A percentile compares a stretch with the other conserved stretches of the same genome.
These are phyloP conservation scores for Muntiacus muntjak DNA, from an alignment of 2,113 vertebrate genomes.

Conservation along the genomic window DNA sequence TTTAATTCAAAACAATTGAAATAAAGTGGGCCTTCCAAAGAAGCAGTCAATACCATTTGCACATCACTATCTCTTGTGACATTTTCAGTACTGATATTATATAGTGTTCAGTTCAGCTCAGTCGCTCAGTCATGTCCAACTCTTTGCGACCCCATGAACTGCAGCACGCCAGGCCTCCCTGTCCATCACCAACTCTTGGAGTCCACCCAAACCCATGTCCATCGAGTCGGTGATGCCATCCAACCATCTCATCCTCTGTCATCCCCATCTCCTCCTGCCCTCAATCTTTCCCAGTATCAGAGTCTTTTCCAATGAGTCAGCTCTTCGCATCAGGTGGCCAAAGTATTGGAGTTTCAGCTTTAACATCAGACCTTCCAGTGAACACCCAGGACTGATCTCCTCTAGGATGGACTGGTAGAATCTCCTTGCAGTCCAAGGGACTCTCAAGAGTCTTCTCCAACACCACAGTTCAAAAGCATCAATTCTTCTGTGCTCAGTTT, in stretches of 20 bases:
- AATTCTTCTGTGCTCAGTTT: background rate
- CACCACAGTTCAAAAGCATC: background rate
- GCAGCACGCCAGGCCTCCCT: background rate
- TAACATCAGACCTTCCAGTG: background rate
- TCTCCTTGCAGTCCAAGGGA: background rate
- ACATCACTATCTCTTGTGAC: background rate
- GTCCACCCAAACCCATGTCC: background rate
- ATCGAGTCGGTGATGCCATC: background rate
- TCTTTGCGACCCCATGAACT: fast-evolving
- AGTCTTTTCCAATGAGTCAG: background rate
- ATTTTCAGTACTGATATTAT: background rate
- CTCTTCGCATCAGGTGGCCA: background rate
- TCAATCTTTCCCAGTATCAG: background rate
- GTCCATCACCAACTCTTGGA: background rate
- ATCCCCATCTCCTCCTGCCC: background rate
- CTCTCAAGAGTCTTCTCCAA: background rate
- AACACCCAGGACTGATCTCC: background rate
- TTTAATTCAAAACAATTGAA: background rate
- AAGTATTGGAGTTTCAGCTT: background rate
- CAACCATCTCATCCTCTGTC: background rate
- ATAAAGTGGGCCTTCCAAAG: background rate
- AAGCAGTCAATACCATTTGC: background rate
- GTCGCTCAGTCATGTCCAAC: fast-evolving
- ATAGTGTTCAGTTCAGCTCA: background rate
- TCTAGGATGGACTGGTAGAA: background rate